A percentile compares a stretch with the other conserved stretches of the same genome.
Conservation (phyloP, 2,888 invertebrate genomes). For the Lochmaea crataegi region DNA sequence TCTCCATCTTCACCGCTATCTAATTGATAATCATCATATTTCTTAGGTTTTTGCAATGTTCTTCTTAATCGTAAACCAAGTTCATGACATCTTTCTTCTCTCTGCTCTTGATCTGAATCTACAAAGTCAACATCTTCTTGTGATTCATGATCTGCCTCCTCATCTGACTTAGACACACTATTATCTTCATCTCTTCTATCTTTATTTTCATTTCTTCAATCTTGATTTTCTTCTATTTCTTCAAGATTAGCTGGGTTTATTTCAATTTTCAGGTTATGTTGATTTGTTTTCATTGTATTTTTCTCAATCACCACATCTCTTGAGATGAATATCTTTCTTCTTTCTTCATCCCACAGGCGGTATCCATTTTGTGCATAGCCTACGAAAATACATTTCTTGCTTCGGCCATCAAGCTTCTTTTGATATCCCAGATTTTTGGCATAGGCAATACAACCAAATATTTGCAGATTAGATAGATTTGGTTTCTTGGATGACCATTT, state of each 20-base stretch:
- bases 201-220: neutral
- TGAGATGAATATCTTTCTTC: neutral
- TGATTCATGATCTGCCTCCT: too few species aligned
- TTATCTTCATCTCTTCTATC: neutral
- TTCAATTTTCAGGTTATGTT: neutral
- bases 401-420: neutral
- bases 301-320: neutral
- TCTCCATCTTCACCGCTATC: neutral
- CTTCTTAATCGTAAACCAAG: too few species aligned
- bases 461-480: constrained; percentile 9
- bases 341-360: neutral
- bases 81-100: too few species aligned
- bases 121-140: too few species aligned
- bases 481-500: neutral
- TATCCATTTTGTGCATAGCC: neutral
- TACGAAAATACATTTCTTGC: neutral
- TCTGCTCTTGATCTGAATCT: too few species aligned
- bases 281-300: neutral
- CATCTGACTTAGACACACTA: too few species aligned
- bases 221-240: neutral
- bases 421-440: neutral
- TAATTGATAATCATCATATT: neutral
- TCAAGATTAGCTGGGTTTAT: neutral
- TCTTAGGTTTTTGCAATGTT: too few species aligned
- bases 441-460: constrained; percentile 2